phyloP scores from a whole-genome alignment of 2,888 invertebrate species.

The Mythimna vitellina region DNA sequence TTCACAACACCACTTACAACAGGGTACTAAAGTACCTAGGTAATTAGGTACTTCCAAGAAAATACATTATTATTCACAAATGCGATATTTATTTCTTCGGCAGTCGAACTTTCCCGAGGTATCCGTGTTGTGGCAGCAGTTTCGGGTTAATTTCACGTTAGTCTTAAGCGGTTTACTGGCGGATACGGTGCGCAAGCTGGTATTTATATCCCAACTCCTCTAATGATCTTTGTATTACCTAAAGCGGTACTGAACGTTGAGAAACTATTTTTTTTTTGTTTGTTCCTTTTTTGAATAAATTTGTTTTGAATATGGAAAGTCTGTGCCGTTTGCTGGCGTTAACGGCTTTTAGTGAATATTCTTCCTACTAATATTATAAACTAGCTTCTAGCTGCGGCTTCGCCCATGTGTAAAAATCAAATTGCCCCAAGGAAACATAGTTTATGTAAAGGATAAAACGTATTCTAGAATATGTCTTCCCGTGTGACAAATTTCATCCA shows the following conservation, averaged over 20 bases:
- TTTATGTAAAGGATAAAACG: too few relatives aligned
- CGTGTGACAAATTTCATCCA: too few relatives aligned
- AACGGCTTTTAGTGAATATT: too few relatives aligned
- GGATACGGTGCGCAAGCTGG: conserved; percentile 77
- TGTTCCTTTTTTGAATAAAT: conserved; percentile 17
- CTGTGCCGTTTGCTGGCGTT: neutral
- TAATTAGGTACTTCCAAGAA: conserved; percentile 19
- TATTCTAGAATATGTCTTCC: too few relatives aligned
- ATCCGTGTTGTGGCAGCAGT: conserved; percentile 72
- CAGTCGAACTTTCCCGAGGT: conserved; percentile 65
- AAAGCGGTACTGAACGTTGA: conserved; percentile 44
- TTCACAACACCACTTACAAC: neutral
- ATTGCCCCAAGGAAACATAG: too few relatives aligned
- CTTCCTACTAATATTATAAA: too few relatives aligned
- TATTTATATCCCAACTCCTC: conserved; percentile 78
- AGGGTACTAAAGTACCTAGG: neutral
- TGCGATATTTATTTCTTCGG: conserved; percentile 62
- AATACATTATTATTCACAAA: conserved; percentile 64
- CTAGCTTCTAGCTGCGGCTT: too few relatives aligned
- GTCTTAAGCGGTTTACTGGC: conserved; percentile 78
- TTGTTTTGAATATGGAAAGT: conserved; percentile 6
- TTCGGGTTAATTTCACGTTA: conserved; percentile 83
- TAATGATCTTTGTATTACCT: conserved; percentile 83
- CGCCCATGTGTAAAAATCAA: too few relatives aligned
- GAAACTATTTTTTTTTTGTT: conserved; percentile 5